Base-by-base conservation (phyloP, 2,797 vertebrate species). In the Acanthornis magna region DNA sequence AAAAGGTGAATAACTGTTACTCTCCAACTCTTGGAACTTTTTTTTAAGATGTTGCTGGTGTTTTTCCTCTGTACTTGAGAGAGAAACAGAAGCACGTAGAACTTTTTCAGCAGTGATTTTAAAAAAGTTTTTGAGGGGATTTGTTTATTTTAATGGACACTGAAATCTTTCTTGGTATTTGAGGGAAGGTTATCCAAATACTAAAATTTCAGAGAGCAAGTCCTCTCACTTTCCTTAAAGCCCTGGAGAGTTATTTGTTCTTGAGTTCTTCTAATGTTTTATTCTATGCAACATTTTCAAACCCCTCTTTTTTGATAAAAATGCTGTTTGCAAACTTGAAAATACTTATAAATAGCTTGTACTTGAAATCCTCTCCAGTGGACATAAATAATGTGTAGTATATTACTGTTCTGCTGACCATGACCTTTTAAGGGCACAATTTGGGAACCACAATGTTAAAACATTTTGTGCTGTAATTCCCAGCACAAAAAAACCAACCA, bases 51-150 rank as follows among this genome's bases (percentile, higher is more conserved):
- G 32, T 8, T 50, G 34, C 29, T 72, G 5, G 5, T 68, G 9
- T 45, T 86, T 84, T 84, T 29, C 5, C 23, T 66, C 19, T 68
- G 0, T 66, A 40, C 4, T 9, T 27, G 32, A 68, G 54, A 57
- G 16, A 85, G 58, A 75, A 89, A 77, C 9, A 32, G 13, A 38
- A 79, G 5, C n/a, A 29, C 7, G 5, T 55, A 48, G 27, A 60
- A n/a, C n/a, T 30, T 16, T 51, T 76, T 38, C 0, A 0, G 5
- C 23, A 26, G 4, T 20, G 18, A 13, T 30, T n/a, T 5, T 1
- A 8, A 10, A 1, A 9, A 7, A n/a, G 27, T 18, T 14, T 48
- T 51, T 4, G 30, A 10, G 13, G 1, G 9, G 47, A 5, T 32
- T 75, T 51, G 6, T 67, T 60, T 36, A 4, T n/a, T 58, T 62